A percentile compares a stretch with the other conserved stretches of the same genome.
Conservation (phyloP, 2,113 vertebrate species). For the Mirounga angustirostris region DNA sequence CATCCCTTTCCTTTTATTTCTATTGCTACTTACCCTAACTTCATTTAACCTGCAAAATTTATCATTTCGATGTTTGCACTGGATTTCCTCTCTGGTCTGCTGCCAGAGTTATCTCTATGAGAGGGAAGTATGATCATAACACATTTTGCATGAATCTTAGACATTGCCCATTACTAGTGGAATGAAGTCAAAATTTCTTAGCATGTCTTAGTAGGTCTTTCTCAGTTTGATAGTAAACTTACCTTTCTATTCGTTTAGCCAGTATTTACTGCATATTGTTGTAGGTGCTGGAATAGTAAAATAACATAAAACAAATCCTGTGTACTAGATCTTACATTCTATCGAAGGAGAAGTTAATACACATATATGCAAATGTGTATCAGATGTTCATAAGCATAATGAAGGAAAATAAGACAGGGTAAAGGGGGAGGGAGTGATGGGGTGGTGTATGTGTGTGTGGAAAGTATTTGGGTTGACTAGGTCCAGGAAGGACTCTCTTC, state of each 20-base stretch:
- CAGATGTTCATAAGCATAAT: neutral
- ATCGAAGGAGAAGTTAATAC: neutral
- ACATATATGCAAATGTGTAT: neutral
- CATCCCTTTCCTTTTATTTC: neutral
- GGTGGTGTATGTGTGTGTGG: neutral
- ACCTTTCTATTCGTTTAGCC: neutral
- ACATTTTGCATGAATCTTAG: neutral
- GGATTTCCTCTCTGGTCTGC: neutral
- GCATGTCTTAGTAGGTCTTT: constrained; percentile 1
- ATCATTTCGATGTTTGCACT: neutral
- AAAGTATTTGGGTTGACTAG: neutral
- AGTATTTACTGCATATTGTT: neutral
- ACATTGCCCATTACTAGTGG: neutral
- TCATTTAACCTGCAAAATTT: neutral
- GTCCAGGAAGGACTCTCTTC: neutral
- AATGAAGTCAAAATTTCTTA: neutral
- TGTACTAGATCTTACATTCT: neutral
- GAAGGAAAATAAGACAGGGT: neutral
- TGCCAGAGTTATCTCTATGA: neutral
- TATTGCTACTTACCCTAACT: neutral
- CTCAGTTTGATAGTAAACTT: neutral
- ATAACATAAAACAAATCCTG: neutral
- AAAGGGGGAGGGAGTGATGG: neutral
- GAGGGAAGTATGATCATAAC: neutral
- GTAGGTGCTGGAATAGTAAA: neutral